Conservation (phyloP, 2,113 vertebrate genomes). For the Narcine bancroftii region DNA sequence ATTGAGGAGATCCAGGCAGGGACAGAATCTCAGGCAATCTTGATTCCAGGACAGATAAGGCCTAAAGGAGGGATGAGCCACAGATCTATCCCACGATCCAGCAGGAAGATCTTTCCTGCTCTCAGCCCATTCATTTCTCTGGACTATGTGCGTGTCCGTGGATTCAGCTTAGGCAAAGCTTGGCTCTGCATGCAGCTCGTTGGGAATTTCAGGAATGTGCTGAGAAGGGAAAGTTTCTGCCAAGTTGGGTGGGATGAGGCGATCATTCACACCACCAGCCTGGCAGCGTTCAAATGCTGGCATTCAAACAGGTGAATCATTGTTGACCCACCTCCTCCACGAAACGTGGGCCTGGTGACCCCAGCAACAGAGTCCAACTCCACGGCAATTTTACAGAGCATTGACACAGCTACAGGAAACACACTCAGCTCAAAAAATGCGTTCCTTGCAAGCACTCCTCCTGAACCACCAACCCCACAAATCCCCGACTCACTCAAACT, state of each 20-base stretch:
- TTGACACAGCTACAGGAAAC: neutral
- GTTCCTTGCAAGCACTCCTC: neutral
- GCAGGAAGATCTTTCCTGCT: neutral
- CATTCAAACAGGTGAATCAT: neutral
- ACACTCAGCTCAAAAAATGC: neutral
- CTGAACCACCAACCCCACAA: neutral
- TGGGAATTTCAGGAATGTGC: neutral
- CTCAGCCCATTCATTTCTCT: neutral
- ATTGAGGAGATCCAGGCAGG: no score
- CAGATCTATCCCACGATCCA: no score
- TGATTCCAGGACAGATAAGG: no score
- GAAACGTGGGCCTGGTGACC: neutral
- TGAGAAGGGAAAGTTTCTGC: neutral
- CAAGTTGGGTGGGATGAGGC: neutral
- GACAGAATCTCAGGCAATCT: no score
- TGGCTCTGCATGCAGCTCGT: neutral
- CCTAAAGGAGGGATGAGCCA: no score
- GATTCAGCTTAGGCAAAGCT: neutral
- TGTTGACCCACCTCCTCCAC: neutral
- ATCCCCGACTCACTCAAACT: neutral
- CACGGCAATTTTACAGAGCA: neutral
- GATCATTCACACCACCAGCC: neutral
- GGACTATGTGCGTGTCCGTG: neutral
- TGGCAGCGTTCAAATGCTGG: neutral
- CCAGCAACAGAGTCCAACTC: neutral